Base-by-base conservation (phyloP, 2,888 invertebrate genomes). In the Tenthredo mesomela region DNA sequence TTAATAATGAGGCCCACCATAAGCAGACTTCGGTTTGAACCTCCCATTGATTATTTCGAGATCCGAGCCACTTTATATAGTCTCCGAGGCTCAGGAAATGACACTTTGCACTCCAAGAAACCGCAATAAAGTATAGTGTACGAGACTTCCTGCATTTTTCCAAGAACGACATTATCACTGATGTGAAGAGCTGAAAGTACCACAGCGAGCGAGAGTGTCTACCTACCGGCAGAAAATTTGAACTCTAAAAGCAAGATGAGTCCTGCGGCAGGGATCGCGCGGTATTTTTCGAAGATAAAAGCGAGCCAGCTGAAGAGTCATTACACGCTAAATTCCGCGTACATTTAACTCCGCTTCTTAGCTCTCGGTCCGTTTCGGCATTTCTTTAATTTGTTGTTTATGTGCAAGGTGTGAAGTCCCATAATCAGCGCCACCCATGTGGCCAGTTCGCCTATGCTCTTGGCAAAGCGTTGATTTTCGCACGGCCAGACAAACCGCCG, bases 361-460 rank as follows among this genome's bases (percentile, higher is more conserved):
- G 47, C 61, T 67, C 82, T 33, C 37, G 47, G 40, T 47, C 9
- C 67, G 67, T 82, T 50, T 65, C 82, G 82, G 82, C 29, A 82
- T 82, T 82, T 67, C 82, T 82, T 82, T 65, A 82, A 82, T 67
- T 82, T 70, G 67, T 82, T 70, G 82, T 82, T 82, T 70, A 70
- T 70, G 82, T 37, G 82, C 82, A 47, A 82, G 82, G 82, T 82
- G 82, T 70, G 82, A 82, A 82, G 82, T 80, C 80, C 61, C 80
- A 61, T 80, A 80, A 80, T 80, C 80, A 58, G 67, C 50, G 47
- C 82, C 82, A 82, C 82, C 82, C 82, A 82, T 29, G 82, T 50
- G 82, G 82, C 2, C 80, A 33, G 75, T 50, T 75, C 43, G 40
- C 75, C 9, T n/a, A 18, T 21, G n/a, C n/a, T n/a, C 78, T 33